These are phyloP conservation scores for Sminthurinus aureus DNA, from an alignment of 2,888 invertebrate genomes.

Conservation along the genomic window DNA sequence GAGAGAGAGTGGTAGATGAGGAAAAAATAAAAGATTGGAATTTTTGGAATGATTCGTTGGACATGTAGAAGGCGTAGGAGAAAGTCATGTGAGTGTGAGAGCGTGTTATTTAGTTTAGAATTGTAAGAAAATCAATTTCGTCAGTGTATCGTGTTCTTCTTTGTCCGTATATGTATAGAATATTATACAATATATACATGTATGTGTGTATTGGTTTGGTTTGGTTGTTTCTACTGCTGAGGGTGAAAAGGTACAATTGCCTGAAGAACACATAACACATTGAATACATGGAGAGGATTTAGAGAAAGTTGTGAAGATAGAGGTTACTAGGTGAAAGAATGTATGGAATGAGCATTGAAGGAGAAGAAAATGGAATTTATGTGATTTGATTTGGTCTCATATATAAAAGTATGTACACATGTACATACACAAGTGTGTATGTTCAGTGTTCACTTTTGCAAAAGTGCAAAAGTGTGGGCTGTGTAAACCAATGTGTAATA, in stretches of 20 bases:
- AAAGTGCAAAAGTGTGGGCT: background rate
- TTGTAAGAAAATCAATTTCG: background rate
- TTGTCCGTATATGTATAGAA: background rate
- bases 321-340: conserved; percentile 31
- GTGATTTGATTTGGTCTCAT: conserved; percentile 16
- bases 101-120: background rate
- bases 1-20: no score
- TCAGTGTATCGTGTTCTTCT: background rate
- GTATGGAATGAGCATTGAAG: conserved; percentile 26
- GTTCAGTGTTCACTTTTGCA: background rate
- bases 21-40: background rate
- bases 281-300: background rate
- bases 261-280: background rate
- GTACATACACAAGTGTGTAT: conserved; percentile 1
- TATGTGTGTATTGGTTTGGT: no score
- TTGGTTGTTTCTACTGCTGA: no score
- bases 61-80: background rate
- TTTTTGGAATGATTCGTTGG: background rate
- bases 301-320: conserved; percentile 23
- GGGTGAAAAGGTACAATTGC: no score
- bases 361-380: conserved; percentile 30
- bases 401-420: background rate
- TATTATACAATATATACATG: no score
- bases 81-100: background rate
- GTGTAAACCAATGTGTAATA: no score